Evolutionary conservation across 2,797 vertebrate species (phyloP), one percentile per base, ranked within the genome.

Genomic region (Neomorphus geoffroyi): DNA sequence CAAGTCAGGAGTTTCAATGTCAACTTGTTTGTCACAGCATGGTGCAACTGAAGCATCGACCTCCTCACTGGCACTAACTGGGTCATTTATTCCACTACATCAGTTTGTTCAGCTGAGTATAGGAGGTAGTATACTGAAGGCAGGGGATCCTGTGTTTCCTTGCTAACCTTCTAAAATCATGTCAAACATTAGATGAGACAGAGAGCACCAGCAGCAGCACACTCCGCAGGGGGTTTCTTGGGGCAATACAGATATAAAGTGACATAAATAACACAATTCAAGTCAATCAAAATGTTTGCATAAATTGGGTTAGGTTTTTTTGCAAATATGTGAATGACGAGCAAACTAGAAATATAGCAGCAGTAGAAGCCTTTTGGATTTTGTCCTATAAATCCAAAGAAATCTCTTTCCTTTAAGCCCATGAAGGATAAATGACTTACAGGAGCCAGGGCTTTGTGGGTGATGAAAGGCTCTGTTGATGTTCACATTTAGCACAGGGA

Each of bases 51-150:
- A 69, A 88, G 39, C 50, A 86, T 65, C 7, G 1, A 26, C 46
- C 50, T 93, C 82, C 33, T 58, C 62, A 13, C 69, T 78, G 66
- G 54, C 58, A 51, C 71, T 92, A 92, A 83, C 89, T 61, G 60
- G 39, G 69, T 94, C 64, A 92, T 91, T 92, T 93, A 73, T 94
- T 93, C 77, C 90, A 92, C 88, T 81, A 45, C 43, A 75, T 60
- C 62, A 33, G 28, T 90, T 94, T 94, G 35, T 73, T 86, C 90
- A 92, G 56, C 58, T 86, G 80, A 62, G 22, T 51, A 45, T 9
- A 45, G 51, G 35, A 72, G 18, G 66, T 16, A 41, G 27, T 17
- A 39, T 43, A 28, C 27, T 24, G 22, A 83, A 84, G 54, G 48
- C 4, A 81, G 37, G 46, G 35, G 28, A 71, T 64, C 18, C 64